Conservation (phyloP, 2,888 invertebrate genomes). For the Tridacna gigas region DNA sequence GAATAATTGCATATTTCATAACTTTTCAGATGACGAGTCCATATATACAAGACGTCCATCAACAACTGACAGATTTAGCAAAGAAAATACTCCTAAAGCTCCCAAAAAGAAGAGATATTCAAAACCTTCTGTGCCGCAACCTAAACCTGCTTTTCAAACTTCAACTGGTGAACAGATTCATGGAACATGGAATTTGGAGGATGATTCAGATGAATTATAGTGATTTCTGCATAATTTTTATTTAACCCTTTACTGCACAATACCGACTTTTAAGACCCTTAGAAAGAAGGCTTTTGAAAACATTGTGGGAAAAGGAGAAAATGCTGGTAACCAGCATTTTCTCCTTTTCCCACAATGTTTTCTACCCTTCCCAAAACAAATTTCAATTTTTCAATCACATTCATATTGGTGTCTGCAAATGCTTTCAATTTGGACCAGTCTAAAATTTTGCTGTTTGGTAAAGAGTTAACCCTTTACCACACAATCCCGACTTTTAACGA, state of each 20-base stretch:
- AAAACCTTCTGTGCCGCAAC: constrained; percentile 40
- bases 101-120: constrained; percentile 39
- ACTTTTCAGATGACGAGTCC: constrained; percentile 10
- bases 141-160: constrained; percentile 53
- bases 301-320: constrained; percentile 7
- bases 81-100: constrained; percentile 4
- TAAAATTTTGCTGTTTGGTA: too few species aligned
- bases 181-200: constrained; percentile 53
- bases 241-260: too few species aligned
- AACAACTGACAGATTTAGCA: constrained; percentile 10
- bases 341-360: too few species aligned
- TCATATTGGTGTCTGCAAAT: too few species aligned
- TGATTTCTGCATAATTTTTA: not conserved
- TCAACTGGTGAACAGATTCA: constrained; percentile 64
- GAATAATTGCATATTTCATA: too few species aligned
- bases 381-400: too few species aligned
- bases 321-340: too few species aligned
- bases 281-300: not conserved
- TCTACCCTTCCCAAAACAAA: too few species aligned
- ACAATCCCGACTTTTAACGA: not conserved
- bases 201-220: constrained; percentile 60
- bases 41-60: not conserved
- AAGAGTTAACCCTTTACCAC: too few species aligned
- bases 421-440: too few species aligned
- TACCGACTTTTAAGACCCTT: not conserved